phyloP scores from a whole-genome alignment of 2,888 invertebrate species.

The Agrotis ipsilon region DNA sequence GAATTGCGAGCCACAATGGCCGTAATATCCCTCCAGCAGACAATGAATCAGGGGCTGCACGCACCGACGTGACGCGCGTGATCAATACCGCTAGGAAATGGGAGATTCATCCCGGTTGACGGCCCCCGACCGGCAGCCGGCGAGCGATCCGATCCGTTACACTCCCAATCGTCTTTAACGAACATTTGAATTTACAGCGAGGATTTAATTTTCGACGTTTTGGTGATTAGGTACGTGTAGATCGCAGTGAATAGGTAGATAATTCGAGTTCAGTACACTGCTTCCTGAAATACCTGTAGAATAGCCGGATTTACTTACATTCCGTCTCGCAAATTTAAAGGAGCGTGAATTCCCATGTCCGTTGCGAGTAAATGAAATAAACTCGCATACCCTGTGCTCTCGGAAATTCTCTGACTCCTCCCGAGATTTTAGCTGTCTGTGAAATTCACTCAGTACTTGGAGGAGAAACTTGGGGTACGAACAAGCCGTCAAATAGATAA shows the following conservation, averaged over 20 bases:
- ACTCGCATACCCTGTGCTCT: constrained; percentile 12
- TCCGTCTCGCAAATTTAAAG: constrained; percentile 42
- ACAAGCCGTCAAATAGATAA: constrained; percentile 19
- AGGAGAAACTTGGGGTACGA: constrained; percentile 14
- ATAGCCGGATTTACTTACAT: constrained; percentile 34
- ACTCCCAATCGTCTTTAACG: constrained; percentile 51
- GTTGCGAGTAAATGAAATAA: constrained; percentile 42
- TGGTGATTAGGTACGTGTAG: constrained; percentile 37
- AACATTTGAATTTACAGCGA: constrained; percentile 56
- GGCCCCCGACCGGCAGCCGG: constrained; percentile 29
- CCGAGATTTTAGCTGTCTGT: constrained; percentile 39
- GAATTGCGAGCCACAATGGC: constrained; percentile 43
- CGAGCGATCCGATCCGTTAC: constrained; percentile 48
- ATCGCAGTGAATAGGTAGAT: constrained; percentile 27
- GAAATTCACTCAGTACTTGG: constrained; percentile 33
- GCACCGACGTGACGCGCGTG: constrained; percentile 52
- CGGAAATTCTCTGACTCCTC: constrained; percentile 31
- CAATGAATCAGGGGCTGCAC: constrained; percentile 60
- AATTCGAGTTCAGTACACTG: constrained; percentile 25
- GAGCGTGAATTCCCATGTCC: constrained; percentile 44
- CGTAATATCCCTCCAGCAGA: constrained; percentile 49
- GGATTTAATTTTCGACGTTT: constrained; percentile 51
- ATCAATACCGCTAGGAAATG: constrained; percentile 60
- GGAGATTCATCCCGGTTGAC: constrained; percentile 50
- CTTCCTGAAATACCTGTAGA: constrained; percentile 47